phyloP scores from a whole-genome alignment of 2,888 invertebrate genomes.

The Drosophila setosimentum region DNA sequence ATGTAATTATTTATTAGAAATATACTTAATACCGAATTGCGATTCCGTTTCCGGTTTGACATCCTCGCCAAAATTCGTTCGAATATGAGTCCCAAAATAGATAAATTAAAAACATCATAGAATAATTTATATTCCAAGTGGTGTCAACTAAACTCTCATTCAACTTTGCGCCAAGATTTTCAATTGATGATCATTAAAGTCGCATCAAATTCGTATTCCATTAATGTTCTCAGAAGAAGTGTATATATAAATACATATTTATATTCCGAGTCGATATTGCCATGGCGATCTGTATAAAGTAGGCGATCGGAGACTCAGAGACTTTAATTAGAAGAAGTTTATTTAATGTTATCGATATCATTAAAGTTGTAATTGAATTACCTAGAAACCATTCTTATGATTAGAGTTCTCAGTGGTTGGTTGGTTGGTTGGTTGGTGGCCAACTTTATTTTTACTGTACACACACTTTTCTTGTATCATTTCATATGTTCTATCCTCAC shows the following conservation, averaged over 20 bases:
- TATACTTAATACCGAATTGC: no score
- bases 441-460: background rate
- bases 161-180: background rate
- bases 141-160: no score
- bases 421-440: background rate
- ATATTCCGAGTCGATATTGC: no score
- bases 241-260: no score
- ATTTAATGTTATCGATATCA: background rate
- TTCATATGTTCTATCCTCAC: slow-evolving; percentile 47
- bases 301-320: background rate
- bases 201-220: no score
- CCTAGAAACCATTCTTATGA: no score
- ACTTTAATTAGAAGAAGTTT: background rate
- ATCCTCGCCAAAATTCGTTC: background rate
- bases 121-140: no score
- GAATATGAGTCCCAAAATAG: background rate
- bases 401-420: background rate
- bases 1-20: no score
- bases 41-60: background rate
- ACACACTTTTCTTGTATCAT: slow-evolving; percentile 37
- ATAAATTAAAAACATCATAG: background rate
- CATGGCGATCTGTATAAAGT: background rate
- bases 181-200: background rate
- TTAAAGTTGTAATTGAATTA: background rate
- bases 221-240: no score